Base-by-base conservation (phyloP, 2,888 invertebrate genomes). In the Xanthorhoe spadicearia region DNA sequence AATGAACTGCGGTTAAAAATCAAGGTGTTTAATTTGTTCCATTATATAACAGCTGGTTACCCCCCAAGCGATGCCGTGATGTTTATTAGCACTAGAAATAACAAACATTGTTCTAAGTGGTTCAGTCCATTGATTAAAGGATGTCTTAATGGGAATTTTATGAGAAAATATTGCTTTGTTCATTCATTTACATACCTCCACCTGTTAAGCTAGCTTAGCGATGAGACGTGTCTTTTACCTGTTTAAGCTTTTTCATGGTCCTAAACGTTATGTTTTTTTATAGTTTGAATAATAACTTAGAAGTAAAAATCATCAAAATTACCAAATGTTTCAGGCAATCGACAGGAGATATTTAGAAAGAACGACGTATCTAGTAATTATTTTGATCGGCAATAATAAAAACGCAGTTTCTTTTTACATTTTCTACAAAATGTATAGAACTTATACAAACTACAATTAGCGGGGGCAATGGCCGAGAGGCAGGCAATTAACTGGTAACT, bases 401-500 rank as follows among this genome's bases (percentile, higher is more conserved):
- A 32, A 28, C 32, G 13, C 19, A 32, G 2, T 4, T n/a, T 50
- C 35, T 8, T 35, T 19, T 35, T 19, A 19, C 50, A 19, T 7
- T 50, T 58, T 38, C 18, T 58, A 49, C 28, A 32, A 58, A 58
- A 49, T 50, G 13, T 43, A 52, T 23, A 23, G 48, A 43, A 43
- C 38, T 48, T 7, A 48, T 1, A 48, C 46, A 19, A 23, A 23
- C 23, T 60, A 13, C 60, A 60, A 53, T 60, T 60, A 60, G 43
- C 46, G 7, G 46, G 46, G 46, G 46, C 52, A 46, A 53, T 46
- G 53, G 13, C 8, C 8, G 4, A 43, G 4, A 43, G 38, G 49
- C n/a, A 38, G 58, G 15, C 53, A 64, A 65, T 64, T 65, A 70
- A 19, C 53, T n/a, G n/a, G 17, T 50, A 59, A 64, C 48, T 65